phyloP scores from a whole-genome alignment of 2,888 invertebrate genomes.

The Catonia carolina region DNA sequence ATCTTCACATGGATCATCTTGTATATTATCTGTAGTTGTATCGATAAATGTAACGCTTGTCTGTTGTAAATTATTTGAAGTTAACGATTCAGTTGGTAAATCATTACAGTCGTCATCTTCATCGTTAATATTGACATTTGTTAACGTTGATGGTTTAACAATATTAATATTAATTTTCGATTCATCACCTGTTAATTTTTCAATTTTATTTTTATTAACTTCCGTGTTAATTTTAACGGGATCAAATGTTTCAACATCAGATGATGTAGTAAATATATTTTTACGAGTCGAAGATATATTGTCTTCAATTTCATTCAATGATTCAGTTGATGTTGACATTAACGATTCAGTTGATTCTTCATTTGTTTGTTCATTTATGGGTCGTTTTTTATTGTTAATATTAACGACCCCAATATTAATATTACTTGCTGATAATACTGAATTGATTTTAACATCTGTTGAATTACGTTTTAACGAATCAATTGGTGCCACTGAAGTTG shows the following conservation, averaged over 20 bases:
- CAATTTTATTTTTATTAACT: too few species aligned
- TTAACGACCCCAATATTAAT: constrained; percentile 17
- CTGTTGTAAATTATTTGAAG: not conserved
- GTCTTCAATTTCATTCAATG: not conserved
- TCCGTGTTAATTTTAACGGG: not conserved
- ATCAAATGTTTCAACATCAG: not conserved
- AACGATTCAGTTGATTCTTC: not conserved
- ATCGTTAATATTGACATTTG: not conserved
- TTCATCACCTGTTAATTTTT: too few species aligned
- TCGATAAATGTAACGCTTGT: too few species aligned
- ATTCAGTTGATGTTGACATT: too few species aligned
- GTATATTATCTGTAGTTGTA: too few species aligned
- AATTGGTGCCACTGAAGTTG: not conserved
- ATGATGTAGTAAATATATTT: not conserved
- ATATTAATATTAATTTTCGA: constrained; percentile 3
- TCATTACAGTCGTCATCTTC: not conserved
- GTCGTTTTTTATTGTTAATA: not conserved
- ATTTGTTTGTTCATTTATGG: not conserved
- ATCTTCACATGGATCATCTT: too few species aligned
- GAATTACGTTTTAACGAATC: constrained; percentile 17
- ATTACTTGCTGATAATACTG: constrained; percentile 17
- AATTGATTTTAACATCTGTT: constrained; percentile 15
- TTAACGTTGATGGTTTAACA: not conserved
- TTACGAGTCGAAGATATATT: too few species aligned
- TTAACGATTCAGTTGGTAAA: not conserved